A percentile compares a stretch with the other conserved stretches of the same genome.
Evolutionary conservation across 2,797 vertebrate genomes (phyloP).

Genomic region (Mastacembelus armatus): DNA sequence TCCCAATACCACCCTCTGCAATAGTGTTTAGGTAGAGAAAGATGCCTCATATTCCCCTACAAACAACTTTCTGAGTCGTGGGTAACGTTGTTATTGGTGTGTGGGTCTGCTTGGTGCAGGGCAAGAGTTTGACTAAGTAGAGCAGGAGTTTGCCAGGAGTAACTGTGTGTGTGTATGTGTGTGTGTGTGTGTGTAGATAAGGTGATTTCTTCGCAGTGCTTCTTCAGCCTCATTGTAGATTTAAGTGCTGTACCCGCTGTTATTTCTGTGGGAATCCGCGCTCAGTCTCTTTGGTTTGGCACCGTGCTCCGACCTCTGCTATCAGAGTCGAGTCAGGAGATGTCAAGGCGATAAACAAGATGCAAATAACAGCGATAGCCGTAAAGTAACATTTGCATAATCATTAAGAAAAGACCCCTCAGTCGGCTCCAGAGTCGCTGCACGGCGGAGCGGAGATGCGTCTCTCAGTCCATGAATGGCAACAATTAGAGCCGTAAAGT

Average conservation of each 20-base stretch:
- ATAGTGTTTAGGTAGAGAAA: constrained; percentile 67
- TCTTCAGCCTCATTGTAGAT: constrained; percentile 52
- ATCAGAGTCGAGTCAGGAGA: constrained; percentile 58
- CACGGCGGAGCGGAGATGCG: constrained; percentile 15
- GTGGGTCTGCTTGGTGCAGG: constrained; percentile 62
- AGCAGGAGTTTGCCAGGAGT: constrained; percentile 74
- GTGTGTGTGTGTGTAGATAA: constrained; percentile 47
- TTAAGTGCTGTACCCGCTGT: constrained; percentile 38
- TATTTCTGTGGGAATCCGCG: constrained; percentile 28
- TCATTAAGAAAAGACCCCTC: constrained; percentile 43
- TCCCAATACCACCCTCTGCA: constrained; percentile 81
- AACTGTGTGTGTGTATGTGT: constrained; percentile 42
- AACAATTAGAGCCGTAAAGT: constrained; percentile 33
- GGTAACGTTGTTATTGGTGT: constrained; percentile 9
- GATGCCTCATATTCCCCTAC: constrained; percentile 31
- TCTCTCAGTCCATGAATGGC: constrained; percentile 25
- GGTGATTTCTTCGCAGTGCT: constrained; percentile 66
- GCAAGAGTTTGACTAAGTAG: constrained; percentile 73
- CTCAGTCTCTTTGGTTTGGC: background rate
- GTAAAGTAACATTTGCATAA: constrained; percentile 77
- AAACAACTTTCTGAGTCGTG: constrained; percentile 50
- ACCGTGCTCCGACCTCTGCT: constrained; percentile 9
- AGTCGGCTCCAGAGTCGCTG: constrained; percentile 17
- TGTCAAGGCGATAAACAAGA: constrained; percentile 67
- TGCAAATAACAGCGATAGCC: constrained; percentile 61